phyloP scores from a whole-genome alignment of 2,113 vertebrate species.

The Ramphastos sulfuratus region DNA sequence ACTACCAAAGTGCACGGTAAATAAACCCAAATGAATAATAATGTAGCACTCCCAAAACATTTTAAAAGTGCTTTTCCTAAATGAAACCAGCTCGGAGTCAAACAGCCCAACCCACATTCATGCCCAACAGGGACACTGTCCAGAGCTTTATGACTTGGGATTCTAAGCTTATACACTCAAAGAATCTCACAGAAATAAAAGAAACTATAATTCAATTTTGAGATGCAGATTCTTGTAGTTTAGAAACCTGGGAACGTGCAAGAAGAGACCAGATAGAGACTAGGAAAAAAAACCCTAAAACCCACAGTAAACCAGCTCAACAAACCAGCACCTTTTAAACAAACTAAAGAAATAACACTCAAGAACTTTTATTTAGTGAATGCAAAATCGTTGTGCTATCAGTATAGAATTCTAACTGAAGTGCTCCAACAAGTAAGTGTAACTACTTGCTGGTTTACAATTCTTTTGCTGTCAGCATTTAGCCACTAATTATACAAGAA shows the following conservation, averaged over 20 bases:
- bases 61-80: background rate
- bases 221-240: background rate
- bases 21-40: background rate
- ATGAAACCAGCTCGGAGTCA: background rate
- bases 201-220: background rate
- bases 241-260: background rate
- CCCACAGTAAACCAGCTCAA: background rate
- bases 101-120: background rate
- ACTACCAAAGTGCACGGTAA: background rate
- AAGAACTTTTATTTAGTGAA: background rate
- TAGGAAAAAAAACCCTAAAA: background rate
- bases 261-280: background rate
- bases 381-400: background rate
- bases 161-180: background rate
- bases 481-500: background rate
- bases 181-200: background rate
- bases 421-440: background rate
- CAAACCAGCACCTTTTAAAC: background rate
- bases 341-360: background rate
- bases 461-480: background rate
- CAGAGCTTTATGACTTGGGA: background rate
- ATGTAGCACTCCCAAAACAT: background rate
- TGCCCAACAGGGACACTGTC: rapidly evolving
- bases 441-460: background rate
- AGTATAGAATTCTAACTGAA: background rate